A percentile compares a stretch with the other conserved stretches of the same genome.
Evolutionary conservation across 2,113 vertebrate genomes (phyloP).

Genomic region (Microtus pennsylvanicus): DNA sequence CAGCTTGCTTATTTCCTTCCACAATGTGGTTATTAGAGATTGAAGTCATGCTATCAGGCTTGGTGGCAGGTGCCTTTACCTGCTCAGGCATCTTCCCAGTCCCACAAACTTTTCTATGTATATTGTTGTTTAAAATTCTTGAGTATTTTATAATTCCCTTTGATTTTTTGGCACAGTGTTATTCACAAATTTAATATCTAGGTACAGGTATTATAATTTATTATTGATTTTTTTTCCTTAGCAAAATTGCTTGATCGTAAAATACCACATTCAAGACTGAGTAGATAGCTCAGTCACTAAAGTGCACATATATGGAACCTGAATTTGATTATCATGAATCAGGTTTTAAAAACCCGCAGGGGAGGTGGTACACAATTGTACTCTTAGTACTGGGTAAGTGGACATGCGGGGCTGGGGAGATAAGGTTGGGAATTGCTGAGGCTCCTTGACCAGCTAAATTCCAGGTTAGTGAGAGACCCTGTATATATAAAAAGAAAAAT

Average conservation of each 20-base stretch:
- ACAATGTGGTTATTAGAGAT: neutral
- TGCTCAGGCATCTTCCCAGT: neutral
- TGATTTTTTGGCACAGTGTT: neutral
- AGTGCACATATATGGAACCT: neutral
- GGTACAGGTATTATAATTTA: neutral
- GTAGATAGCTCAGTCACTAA: neutral
- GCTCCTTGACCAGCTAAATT: neutral
- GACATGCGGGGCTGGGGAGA: neutral
- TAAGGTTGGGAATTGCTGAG: neutral
- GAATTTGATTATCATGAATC: neutral
- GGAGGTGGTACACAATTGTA: too few relatives aligned
- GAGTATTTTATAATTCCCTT: slow-evolving; percentile 22
- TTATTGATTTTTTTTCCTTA: neutral
- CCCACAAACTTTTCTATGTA: neutral
- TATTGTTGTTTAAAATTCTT: neutral
- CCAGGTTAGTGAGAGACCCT: neutral
- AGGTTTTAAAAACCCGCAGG: neutral
- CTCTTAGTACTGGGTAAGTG: neutral
- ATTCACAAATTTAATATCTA: slow-evolving; percentile 10
- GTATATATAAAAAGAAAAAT: neutral
- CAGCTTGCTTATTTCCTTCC: neutral
- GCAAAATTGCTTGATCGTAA: neutral
- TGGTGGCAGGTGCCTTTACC: neutral
- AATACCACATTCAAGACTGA: neutral
- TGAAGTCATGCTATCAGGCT: neutral